Evolutionary conservation across 1,140 invertebrate species (phyloP).

Genomic region (Nasonia giraulti): DNA sequence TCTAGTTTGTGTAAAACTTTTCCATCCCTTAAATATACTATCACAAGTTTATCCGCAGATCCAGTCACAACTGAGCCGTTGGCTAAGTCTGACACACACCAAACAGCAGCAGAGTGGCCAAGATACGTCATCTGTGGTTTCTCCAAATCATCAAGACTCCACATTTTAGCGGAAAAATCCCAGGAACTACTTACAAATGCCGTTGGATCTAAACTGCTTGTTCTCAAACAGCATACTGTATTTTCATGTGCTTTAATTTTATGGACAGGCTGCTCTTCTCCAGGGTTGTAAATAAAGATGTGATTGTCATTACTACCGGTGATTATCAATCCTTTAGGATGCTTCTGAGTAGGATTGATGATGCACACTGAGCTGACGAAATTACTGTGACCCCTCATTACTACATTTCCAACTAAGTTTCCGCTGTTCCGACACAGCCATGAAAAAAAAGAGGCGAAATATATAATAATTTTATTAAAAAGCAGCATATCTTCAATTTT

Average conservation of each 20-base stretch:
- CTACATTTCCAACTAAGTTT: constrained; percentile 77
- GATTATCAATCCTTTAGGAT: constrained; percentile 86
- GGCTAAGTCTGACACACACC: constrained; percentile 83
- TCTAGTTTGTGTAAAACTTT: constrained; percentile 72
- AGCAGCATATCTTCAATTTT: no score
- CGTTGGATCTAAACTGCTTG: constrained; percentile 72
- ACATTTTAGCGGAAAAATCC: constrained; percentile 90
- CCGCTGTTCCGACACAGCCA: constrained; percentile 15
- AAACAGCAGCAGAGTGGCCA: constrained; percentile 92
- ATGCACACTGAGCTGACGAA: constrained; percentile 89
- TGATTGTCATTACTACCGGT: constrained; percentile 92
- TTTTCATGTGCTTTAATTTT: constrained; percentile 87
- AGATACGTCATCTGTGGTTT: constrained; percentile 76
- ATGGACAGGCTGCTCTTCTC: constrained; percentile 77
- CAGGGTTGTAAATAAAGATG: constrained; percentile 84
- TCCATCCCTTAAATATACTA: constrained; percentile 84
- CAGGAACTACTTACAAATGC: constrained; percentile 89
- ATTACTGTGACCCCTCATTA: constrained; percentile 87
- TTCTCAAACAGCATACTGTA: constrained; percentile 81
- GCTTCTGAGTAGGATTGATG: constrained; percentile 80
- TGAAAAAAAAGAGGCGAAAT: constrained; percentile 22
- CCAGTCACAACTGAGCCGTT: constrained; percentile 84
- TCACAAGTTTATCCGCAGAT: constrained; percentile 93
- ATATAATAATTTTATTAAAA: no score
- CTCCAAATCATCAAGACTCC: constrained; percentile 78